phyloP scores from a whole-genome alignment of 1,140 invertebrate species.

The Matsumurasca onukii region DNA sequence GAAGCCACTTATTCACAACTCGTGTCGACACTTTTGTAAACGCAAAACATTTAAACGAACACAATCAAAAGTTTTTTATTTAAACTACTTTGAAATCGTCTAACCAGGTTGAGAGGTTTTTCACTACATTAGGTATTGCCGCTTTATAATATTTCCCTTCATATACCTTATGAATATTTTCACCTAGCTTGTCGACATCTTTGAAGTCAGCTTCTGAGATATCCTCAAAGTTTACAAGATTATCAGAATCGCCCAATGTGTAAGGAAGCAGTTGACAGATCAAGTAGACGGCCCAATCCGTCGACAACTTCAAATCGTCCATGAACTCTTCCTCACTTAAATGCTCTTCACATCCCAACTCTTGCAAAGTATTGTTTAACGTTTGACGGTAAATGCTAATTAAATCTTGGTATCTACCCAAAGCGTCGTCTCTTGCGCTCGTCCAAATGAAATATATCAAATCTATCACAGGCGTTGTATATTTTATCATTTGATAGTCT shows the following conservation, averaged over 20 bases:
- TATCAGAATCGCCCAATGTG: neutral
- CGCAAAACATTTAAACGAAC: no score
- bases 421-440: neutral
- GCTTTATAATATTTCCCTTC: no score
- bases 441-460: neutral
- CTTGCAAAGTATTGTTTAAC: neutral
- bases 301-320: neutral
- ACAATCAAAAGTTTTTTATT: no score
- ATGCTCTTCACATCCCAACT: neutral
- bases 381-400: neutral
- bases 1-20: no score
- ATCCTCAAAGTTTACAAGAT: neutral
- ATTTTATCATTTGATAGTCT: neutral
- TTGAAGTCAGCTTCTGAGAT: no score
- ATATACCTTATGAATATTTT: no score
- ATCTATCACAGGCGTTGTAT: neutral
- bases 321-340: neutral
- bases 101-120: no score
- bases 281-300: neutral
- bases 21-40: no score
- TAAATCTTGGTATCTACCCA: neutral
- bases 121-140: no score
- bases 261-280: neutral
- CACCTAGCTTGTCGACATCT: no score
- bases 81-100: no score